phyloP scores from a whole-genome alignment of 30 jellyfish, hydroid and myxozoan genomes.

The Hydra vulgaris region DNA sequence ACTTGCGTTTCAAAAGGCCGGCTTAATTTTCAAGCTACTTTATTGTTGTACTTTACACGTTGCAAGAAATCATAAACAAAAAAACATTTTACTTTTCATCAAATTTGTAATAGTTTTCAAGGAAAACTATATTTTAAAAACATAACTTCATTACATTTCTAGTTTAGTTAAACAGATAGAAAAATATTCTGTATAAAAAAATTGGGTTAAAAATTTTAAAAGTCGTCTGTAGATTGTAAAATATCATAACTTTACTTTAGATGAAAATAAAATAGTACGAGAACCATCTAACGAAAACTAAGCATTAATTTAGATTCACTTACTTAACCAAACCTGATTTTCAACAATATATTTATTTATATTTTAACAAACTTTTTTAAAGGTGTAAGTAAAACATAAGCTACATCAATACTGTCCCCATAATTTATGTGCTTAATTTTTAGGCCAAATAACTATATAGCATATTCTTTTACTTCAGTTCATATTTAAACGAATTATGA shows the following conservation, averaged over 20 bases:
- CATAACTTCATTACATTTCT: not conserved
- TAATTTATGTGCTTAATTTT: too few relatives aligned
- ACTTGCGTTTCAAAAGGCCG: not conserved
- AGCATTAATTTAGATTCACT: too few relatives aligned
- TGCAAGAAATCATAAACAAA: not conserved
- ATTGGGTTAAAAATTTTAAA: too few relatives aligned
- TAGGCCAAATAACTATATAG: not conserved
- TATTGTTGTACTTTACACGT: not conserved
- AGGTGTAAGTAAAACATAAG: not conserved
- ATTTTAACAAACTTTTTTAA: not conserved
- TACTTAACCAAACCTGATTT: not conserved
- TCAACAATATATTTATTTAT: not conserved
- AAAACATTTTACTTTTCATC: not conserved
- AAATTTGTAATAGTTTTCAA: not conserved
- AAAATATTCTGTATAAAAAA: not conserved
- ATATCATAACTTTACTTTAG: too few relatives aligned
- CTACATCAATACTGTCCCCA: not conserved
- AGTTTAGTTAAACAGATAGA: not conserved
- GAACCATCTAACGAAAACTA: too few relatives aligned
- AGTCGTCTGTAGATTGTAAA: too few relatives aligned
- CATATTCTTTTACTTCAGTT: not conserved
- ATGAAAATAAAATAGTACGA: too few relatives aligned
- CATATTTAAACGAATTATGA: not conserved
- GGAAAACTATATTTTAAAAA: not conserved
- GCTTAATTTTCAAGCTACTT: not conserved